These are phyloP conservation scores for Paramormyrops hopkinsi DNA, from an alignment of 2,797 vertebrate genomes.

Conservation along the genomic window DNA sequence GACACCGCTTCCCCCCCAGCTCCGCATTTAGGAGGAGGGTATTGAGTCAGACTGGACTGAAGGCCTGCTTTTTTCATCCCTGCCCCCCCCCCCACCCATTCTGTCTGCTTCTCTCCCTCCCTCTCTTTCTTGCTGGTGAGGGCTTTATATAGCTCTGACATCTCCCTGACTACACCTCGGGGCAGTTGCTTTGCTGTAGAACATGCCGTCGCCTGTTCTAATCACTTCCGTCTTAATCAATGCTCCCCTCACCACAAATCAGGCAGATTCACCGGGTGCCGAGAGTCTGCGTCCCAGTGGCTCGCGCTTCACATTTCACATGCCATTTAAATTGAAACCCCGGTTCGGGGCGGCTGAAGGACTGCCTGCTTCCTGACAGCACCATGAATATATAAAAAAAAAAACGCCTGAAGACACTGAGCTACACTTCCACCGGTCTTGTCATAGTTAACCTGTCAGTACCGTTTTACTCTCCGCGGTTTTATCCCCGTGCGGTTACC, in stretches of 20 bases:
- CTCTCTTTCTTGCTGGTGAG: constrained; percentile 26
- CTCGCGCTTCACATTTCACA: background rate
- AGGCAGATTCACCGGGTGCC: background rate
- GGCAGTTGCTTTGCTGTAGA: constrained; percentile 19
- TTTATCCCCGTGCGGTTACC: background rate
- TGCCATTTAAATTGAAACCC: background rate
- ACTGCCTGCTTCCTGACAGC: background rate
- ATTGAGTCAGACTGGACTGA: constrained; percentile 40
- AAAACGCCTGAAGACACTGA: background rate
- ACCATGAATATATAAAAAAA: background rate
- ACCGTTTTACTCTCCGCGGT: background rate
- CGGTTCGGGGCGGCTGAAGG: background rate
- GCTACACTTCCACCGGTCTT: background rate
- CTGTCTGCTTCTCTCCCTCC: background rate
- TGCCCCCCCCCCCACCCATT: background rate
- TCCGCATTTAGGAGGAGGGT: constrained; percentile 27
- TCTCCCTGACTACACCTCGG: constrained; percentile 38
- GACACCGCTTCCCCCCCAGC: constrained; percentile 45
- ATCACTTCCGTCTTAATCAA: constrained; percentile 38
- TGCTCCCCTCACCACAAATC: constrained; percentile 38
- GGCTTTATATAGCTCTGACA: constrained; percentile 36
- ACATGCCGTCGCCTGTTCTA: constrained; percentile 29
- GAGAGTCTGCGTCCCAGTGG: background rate
- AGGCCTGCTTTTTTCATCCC: constrained; percentile 18
- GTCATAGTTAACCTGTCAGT: constrained; percentile 2